A percentile compares a stretch with the other conserved stretches of the same genome.
Conservation (phyloP, 2,113 vertebrate genomes). For the Channa maculata region DNA sequence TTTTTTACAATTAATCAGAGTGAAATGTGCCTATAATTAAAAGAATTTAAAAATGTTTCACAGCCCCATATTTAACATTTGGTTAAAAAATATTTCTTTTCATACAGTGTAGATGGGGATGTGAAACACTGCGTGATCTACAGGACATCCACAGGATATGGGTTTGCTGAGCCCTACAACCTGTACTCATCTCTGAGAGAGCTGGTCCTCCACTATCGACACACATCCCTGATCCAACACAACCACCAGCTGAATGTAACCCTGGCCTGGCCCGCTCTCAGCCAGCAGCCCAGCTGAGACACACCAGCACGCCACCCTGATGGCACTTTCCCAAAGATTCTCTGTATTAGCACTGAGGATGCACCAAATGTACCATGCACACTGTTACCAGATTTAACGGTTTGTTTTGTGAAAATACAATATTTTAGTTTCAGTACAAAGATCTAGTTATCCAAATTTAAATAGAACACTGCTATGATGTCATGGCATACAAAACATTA, state of each 20-base stretch:
- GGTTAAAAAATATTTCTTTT: background rate
- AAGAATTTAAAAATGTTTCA: too few relatives aligned
- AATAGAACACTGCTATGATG: background rate
- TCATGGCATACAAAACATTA: constrained; percentile 32
- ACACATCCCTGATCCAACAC: constrained; percentile 98
- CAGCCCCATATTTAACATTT: too few relatives aligned
- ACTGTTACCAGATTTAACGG: constrained; percentile 33
- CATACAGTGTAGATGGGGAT: constrained; percentile 90
- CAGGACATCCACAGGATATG: constrained; percentile 95
- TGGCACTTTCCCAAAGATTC: constrained; percentile 56
- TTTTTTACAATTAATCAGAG: too few relatives aligned
- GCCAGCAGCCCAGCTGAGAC: constrained; percentile 86
- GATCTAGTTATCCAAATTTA: background rate
- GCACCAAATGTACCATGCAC: constrained; percentile 22
- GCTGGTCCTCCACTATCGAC: constrained; percentile 98
- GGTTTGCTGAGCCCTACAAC: constrained; percentile 98
- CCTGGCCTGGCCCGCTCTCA: constrained; percentile 96
- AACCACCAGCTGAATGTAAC: constrained; percentile 99
- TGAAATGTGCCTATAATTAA: too few relatives aligned
- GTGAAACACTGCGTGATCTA: constrained; percentile 99
- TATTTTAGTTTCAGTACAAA: constrained; percentile 18
- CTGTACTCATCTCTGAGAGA: constrained; percentile 94
- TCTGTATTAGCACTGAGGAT: constrained; percentile 35
- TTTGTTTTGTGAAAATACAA: constrained; percentile 23
- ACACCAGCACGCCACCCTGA: constrained; percentile 65